Conservation (phyloP, 1,140 invertebrate genomes). For the Psilanteris sp. region DNA sequence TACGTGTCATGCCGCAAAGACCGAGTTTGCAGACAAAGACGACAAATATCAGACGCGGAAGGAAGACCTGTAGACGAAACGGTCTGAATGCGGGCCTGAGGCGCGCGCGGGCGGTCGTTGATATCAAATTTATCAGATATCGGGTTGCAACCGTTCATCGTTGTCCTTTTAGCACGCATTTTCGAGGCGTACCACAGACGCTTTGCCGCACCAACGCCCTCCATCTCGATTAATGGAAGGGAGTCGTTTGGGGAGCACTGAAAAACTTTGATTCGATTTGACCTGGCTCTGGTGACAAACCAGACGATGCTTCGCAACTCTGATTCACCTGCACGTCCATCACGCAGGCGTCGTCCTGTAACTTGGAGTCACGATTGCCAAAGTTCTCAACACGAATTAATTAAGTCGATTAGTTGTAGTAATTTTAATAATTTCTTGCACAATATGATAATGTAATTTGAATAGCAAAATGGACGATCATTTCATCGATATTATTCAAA, state of each 20-base stretch:
- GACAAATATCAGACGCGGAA: conserved; percentile 35
- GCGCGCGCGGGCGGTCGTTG: conserved; percentile 68
- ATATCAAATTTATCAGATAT: conserved; percentile 78
- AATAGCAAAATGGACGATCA: too few species aligned
- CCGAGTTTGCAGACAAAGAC: conserved; percentile 15
- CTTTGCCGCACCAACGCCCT: conserved; percentile 71
- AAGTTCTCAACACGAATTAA: too few species aligned
- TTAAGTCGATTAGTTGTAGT: too few species aligned
- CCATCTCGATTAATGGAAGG: conserved; percentile 51
- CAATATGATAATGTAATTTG: too few species aligned
- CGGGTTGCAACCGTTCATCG: conserved; percentile 68
- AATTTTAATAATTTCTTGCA: too few species aligned
- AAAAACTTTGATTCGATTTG: conserved; percentile 62
- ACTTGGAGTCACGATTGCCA: conserved; percentile 10
- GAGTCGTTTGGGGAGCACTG: conserved; percentile 25
- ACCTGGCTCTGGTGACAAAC: conserved; percentile 57
- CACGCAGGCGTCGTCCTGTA: conserved; percentile 50
- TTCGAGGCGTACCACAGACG: conserved; percentile 52
- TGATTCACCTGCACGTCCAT: conserved; percentile 47
- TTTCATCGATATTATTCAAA: too few species aligned
- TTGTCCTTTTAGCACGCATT: conserved; percentile 40
- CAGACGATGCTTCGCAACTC: conserved; percentile 13
- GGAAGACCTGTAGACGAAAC: conserved; percentile 6
- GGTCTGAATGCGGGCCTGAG: conserved; percentile 49
- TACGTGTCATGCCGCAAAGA: conserved; percentile 13